These are phyloP conservation scores for Macrotus californicus DNA, from an alignment of 2,113 vertebrate species.

Conservation along the genomic window DNA sequence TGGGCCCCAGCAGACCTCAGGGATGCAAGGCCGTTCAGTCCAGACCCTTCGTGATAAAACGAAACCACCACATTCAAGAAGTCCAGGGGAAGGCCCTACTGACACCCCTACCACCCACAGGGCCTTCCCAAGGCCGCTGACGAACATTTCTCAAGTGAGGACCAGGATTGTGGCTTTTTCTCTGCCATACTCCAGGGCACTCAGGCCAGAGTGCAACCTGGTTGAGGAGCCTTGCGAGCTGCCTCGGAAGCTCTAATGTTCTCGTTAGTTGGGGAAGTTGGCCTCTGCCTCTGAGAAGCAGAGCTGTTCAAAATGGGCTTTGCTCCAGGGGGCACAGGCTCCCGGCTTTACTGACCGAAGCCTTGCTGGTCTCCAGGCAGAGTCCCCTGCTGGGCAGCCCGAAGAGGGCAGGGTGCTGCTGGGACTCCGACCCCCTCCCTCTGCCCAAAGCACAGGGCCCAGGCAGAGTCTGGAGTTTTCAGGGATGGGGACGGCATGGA, in stretches of 20 bases:
- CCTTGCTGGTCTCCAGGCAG: neutral
- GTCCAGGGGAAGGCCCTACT: neutral
- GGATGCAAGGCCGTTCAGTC: neutral
- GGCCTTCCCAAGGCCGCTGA: neutral
- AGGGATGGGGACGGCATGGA: neutral
- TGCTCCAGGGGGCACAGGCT: neutral
- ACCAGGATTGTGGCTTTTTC: neutral
- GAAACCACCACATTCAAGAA: neutral
- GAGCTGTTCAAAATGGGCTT: neutral
- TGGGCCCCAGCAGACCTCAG: neutral
- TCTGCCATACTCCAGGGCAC: neutral
- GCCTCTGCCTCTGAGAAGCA: neutral
- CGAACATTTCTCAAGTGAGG: neutral
- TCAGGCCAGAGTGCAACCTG: rapidly evolving
- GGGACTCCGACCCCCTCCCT: neutral
- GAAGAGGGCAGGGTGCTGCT: too few relatives aligned
- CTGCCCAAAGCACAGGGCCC: neutral
- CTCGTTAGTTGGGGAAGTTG: neutral
- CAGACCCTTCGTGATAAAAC: neutral
- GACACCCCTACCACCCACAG: neutral
- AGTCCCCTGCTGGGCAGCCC: neutral
- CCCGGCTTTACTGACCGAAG: neutral
- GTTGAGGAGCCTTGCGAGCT: neutral
- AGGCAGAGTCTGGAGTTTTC: neutral
- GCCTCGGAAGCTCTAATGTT: neutral